These are phyloP conservation scores for Frankliniella intonsa DNA, from an alignment of 2,888 invertebrate genomes.

Conservation along the genomic window DNA sequence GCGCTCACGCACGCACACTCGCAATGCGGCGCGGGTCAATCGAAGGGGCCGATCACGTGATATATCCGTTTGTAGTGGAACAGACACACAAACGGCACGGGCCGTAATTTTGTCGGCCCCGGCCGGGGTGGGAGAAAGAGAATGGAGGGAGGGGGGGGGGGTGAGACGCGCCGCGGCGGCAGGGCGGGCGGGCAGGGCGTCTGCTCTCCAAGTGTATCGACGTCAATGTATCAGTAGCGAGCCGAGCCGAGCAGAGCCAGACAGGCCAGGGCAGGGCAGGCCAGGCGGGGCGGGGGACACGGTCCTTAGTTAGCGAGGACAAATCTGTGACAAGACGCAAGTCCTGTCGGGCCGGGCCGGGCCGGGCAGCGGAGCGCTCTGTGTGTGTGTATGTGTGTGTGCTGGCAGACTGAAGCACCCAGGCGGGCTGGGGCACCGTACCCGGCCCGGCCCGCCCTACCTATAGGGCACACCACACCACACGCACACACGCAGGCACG, in stretches of 20 bases:
- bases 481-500: too few species aligned
- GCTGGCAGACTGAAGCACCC: too few species aligned
- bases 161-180: neutral
- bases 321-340: constrained; percentile 18
- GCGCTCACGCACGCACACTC: neutral
- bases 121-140: neutral
- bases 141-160: neutral
- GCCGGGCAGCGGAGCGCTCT: neutral
- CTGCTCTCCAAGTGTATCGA: constrained; percentile 1
- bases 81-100: neutral
- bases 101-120: neutral
- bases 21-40: neutral
- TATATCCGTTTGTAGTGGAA: neutral
- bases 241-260: neutral
- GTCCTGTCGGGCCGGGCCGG: neutral
- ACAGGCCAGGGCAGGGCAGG: too few species aligned
- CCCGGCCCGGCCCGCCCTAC: too few species aligned
- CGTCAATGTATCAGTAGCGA: constrained; percentile 14
- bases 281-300: too few species aligned
- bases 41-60: neutral
- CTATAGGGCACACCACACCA: too few species aligned
- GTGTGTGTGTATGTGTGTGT: too few species aligned
- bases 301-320: constrained; percentile 11
- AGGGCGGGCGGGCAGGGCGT: neutral
- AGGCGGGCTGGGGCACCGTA: too few species aligned